Percentiles rank a stretch among this genome's conserved stretches.
Evolutionary conservation across 2,113 vertebrate species (phyloP).

Genomic region (Cyanistes caeruleus): DNA sequence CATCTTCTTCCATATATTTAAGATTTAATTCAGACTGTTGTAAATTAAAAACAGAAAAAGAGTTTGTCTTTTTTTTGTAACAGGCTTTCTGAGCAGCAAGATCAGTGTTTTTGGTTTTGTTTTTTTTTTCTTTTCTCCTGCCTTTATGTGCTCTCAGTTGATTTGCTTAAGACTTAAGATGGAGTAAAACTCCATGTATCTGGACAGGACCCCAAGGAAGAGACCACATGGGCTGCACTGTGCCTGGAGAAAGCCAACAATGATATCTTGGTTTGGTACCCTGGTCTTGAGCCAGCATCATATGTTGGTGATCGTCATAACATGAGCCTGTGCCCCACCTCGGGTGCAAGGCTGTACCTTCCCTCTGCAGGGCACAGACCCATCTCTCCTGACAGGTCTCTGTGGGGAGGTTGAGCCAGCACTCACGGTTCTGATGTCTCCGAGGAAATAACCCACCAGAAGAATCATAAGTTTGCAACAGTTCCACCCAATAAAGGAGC

Average conservation of each 20-base stretch:
- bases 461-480: background rate
- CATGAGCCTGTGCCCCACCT: background rate
- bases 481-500: background rate
- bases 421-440: background rate
- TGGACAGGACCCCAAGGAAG: background rate
- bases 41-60: background rate
- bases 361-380: background rate
- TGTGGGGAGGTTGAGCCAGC: background rate
- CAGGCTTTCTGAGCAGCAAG: background rate
- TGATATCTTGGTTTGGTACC: background rate
- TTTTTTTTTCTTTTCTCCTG: background rate
- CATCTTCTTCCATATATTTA: background rate
- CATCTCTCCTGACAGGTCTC: background rate
- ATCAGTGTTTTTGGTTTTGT: background rate
- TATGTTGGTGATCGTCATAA: no score
- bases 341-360: background rate
- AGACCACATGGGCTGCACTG: background rate
- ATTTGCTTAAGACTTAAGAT: background rate
- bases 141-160: background rate
- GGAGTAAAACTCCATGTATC: background rate
- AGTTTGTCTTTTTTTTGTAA: background rate
- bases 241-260: background rate
- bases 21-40: background rate
- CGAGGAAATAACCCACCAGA: background rate
- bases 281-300: background rate